Conservation (phyloP, 2,113 vertebrate genomes). For the Ginglymostoma cirratum region DNA sequence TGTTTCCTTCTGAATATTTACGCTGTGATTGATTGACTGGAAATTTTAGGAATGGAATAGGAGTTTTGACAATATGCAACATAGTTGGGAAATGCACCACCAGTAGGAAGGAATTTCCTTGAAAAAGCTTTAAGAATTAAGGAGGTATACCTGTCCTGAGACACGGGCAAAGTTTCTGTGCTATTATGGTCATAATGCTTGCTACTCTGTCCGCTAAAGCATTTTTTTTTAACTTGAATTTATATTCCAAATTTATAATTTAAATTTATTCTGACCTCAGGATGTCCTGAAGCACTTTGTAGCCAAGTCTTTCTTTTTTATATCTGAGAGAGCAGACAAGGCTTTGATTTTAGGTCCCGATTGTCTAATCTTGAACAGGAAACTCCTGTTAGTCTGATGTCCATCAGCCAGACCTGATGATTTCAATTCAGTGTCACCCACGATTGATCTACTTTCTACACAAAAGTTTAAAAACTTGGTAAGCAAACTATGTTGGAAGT, state of each 20-base stretch:
- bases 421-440: not conserved
- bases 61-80: not conserved
- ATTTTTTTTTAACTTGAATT: not conserved
- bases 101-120: not conserved
- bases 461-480: not conserved
- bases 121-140: not conserved
- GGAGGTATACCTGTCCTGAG: not conserved
- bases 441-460: not conserved
- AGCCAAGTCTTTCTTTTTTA: not conserved
- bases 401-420: not conserved
- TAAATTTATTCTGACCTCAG: not conserved
- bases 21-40: not conserved
- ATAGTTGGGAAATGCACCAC: not conserved
- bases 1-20: not conserved
- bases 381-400: not conserved
- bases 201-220: not conserved
- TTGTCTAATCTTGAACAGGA: not conserved
- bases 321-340: not conserved
- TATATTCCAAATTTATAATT: not conserved
- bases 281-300: not conserved
- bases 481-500: not conserved
- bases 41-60: not conserved
- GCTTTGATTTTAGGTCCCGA: not conserved
- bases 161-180: not conserved
- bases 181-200: not conserved